A percentile compares a stretch with the other conserved stretches of the same genome.
These are phyloP conservation scores for Polia nebulosa DNA, from an alignment of 2,888 invertebrate species.

Conservation along the genomic window DNA sequence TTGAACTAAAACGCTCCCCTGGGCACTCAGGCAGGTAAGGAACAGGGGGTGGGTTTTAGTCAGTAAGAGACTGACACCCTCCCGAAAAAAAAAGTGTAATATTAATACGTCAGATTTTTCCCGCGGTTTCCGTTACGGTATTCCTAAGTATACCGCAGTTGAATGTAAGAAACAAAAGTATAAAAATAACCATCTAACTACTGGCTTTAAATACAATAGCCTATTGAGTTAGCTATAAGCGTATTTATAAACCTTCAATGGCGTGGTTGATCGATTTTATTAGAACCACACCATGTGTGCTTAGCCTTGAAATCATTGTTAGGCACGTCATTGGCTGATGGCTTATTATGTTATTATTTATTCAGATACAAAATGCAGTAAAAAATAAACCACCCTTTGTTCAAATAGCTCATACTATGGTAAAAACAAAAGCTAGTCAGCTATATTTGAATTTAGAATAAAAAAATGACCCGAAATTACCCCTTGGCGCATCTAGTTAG, in stretches of 20 bases:
- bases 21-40: too few relatives aligned
- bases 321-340: background rate
- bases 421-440: background rate
- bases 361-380: conserved; percentile 15
- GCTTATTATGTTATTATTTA: conserved; percentile 5
- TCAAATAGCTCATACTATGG: background rate
- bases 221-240: background rate
- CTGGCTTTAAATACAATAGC: background rate
- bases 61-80: too few relatives aligned
- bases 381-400: background rate
- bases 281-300: conserved; percentile 12
- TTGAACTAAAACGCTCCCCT: too few relatives aligned
- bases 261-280: conserved; percentile 22
- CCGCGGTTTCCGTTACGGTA: too few relatives aligned
- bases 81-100: too few relatives aligned
- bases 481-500: too few relatives aligned
- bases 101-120: too few relatives aligned
- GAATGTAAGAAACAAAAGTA: too few relatives aligned
- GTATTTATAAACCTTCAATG: conserved; percentile 28
- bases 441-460: background rate
- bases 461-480: too few relatives aligned
- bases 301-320: conserved; percentile 10
- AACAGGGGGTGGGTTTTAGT: too few relatives aligned
- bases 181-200: background rate
- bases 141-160: too few relatives aligned